phyloP scores from a whole-genome alignment of 1,140 invertebrate genomes.

The Platorchestia sp. region DNA sequence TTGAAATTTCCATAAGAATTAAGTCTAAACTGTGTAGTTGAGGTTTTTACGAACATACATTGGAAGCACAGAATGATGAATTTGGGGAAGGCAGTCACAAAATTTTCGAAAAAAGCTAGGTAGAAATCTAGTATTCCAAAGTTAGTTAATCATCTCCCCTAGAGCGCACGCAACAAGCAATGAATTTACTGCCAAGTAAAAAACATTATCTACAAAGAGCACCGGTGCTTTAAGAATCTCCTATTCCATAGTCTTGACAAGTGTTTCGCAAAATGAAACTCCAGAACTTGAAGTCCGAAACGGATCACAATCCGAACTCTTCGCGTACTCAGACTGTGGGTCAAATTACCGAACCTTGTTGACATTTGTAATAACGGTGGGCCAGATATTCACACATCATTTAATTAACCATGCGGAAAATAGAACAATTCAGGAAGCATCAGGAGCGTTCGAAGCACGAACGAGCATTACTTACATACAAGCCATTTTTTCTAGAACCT shows the following conservation, averaged over 20 bases:
- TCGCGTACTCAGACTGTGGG: neutral
- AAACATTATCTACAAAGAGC: constrained; percentile 51
- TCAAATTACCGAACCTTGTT: neutral
- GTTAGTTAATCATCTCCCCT: neutral
- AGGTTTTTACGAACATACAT: constrained; percentile 37
- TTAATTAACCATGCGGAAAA: neutral
- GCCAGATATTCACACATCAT: neutral
- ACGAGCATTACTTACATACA: neutral
- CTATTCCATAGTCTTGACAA: neutral
- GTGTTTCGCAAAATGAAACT: neutral
- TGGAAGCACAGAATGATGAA: constrained; percentile 43
- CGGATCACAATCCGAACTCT: neutral
- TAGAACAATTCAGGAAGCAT: neutral
- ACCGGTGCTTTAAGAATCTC: neutral
- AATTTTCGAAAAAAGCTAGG: neutral
- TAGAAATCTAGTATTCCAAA: neutral
- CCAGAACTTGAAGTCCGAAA: neutral
- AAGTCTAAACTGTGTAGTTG: neutral
- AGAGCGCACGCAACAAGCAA: neutral
- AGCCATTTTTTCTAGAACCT: neutral
- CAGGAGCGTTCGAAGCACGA: neutral
- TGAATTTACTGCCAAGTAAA: neutral
- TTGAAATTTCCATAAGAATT: neutral
- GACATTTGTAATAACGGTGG: neutral
- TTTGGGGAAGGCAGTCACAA: neutral